Conservation (phyloP, 2,113 vertebrate species). For the Picathartes gymnocephalus region DNA sequence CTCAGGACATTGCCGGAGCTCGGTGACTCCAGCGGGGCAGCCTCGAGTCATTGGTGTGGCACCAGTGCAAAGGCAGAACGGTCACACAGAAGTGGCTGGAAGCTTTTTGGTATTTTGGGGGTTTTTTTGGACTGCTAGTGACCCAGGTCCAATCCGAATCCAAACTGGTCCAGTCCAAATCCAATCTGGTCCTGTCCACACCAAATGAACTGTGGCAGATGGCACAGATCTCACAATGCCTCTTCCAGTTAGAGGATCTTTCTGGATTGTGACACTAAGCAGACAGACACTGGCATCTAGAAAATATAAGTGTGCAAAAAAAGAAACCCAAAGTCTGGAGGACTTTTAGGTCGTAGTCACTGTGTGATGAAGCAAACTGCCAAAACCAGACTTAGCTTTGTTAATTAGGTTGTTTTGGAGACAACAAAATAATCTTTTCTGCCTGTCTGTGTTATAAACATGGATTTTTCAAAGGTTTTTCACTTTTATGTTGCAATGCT, state of each 20-base stretch:
- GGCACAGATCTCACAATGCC: not conserved
- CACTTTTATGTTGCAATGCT: not conserved
- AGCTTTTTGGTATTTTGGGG: fast-evolving
- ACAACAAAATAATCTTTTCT: not conserved
- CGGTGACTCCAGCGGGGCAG: fast-evolving
- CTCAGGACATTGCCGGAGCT: not conserved
- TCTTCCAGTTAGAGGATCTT: not conserved
- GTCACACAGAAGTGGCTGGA: not conserved
- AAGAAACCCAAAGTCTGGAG: not conserved
- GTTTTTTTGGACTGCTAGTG: too few relatives aligned
- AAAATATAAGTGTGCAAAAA: not conserved
- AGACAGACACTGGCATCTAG: not conserved
- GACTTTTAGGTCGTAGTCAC: not conserved
- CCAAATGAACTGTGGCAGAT: not conserved
- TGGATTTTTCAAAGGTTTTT: not conserved
- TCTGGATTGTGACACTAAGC: not conserved
- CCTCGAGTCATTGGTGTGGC: fast-evolving
- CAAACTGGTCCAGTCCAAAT: not conserved
- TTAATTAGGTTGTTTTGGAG: not conserved
- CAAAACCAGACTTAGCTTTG: not conserved
- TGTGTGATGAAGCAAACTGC: not conserved
- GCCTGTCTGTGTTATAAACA: not conserved
- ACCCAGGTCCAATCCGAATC: not conserved
- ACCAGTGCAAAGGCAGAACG: not conserved
- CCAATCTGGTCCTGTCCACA: not conserved